Percentiles rank a stretch among this genome's conserved stretches.
phyloP scores from a whole-genome alignment of 2,113 vertebrate species.

The Megaptera novaeangliae region DNA sequence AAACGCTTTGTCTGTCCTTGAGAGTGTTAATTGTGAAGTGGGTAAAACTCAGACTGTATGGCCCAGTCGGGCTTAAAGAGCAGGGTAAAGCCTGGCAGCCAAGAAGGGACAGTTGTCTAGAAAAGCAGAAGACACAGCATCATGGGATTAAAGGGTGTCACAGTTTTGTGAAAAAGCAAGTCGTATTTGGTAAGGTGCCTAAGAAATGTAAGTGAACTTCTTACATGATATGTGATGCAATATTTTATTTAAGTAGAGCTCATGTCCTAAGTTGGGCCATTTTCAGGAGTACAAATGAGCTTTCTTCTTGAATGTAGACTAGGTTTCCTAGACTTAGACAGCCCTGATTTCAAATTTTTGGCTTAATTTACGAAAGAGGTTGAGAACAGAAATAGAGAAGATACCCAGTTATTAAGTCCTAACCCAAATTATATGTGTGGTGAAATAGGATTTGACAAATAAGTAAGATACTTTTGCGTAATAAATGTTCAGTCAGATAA shows the following conservation, averaged over 20 bases:
- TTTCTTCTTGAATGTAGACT: background rate
- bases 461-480: background rate
- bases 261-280: background rate
- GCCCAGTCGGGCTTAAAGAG: background rate
- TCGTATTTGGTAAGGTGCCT: background rate
- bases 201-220: background rate
- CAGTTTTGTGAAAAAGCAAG: background rate
- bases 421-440: background rate
- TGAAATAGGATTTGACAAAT: slow-evolving; percentile 2
- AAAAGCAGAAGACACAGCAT: background rate
- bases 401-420: background rate
- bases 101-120: background rate
- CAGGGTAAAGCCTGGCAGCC: background rate
- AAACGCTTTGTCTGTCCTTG: background rate
- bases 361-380: background rate
- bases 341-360: background rate
- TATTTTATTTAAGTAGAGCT: background rate
- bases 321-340: background rate
- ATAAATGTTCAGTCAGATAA: background rate
- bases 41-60: background rate
- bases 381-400: background rate
- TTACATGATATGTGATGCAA: background rate
- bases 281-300: background rate
- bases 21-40: background rate
- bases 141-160: background rate